Conservation (phyloP, 2,113 vertebrate species). For the Nannobrachium achirus region DNA sequence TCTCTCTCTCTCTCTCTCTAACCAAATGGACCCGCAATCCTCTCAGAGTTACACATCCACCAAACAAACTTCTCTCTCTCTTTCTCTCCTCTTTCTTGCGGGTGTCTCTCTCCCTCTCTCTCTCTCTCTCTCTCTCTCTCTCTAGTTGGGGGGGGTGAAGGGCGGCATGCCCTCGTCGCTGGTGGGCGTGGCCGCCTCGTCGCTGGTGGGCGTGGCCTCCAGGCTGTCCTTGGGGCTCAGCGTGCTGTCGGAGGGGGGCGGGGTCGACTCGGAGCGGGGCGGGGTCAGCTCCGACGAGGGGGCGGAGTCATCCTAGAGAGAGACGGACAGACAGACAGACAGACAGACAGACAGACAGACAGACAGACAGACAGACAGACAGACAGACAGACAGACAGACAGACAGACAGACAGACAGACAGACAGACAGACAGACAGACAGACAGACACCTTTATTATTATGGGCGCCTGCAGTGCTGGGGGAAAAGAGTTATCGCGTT, state of each 20-base stretch:
- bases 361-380: too few relatives aligned
- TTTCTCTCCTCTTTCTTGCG: constrained; percentile 19
- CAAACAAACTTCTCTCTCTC: too few relatives aligned
- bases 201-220: constrained; percentile 77
- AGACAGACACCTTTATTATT: too few relatives aligned
- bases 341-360: too few relatives aligned
- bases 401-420: too few relatives aligned
- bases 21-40: too few relatives aligned
- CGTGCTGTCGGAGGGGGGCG: constrained; percentile 77
- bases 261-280: constrained; percentile 56
- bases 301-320: background rate
- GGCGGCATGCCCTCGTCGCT: constrained; percentile 74
- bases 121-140: constrained; percentile 8
- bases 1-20: constrained; percentile 36
- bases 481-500: too few relatives aligned
- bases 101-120: constrained; percentile 20
- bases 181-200: constrained; percentile 65
- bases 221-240: constrained; percentile 81
- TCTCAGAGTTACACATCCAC: too few relatives aligned
- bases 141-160: constrained; percentile 72
- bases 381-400: too few relatives aligned
- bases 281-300: constrained; percentile 54
- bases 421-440: too few relatives aligned
- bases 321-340: too few relatives aligned
- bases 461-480: too few relatives aligned